Evolutionary conservation across 2,888 invertebrate genomes (phyloP), one percentile per base, ranked within the genome.

Genomic region (Byasa hedistus): DNA sequence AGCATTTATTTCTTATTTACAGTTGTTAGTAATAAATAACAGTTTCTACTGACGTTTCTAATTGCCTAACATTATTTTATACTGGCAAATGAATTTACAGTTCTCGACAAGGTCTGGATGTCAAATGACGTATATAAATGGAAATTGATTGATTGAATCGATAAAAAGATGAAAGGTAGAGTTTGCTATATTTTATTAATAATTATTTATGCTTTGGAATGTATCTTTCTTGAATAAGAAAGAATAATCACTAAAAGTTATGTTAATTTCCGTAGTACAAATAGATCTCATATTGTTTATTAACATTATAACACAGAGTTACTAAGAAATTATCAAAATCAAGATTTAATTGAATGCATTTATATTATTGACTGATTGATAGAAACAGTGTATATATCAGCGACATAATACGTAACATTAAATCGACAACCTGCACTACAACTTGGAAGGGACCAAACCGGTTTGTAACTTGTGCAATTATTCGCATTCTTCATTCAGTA

Each of bases 401-500:
- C 12, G 10, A n/a, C 22, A 10, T 3, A 54, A 54, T 54, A 22
- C 22, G 52, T 23, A 54, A 54, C 52, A 21, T 22, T 54, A 54
- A 52, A 60, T 27, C 32, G 27, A 51, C 22, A 55, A 55, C 24
- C 21, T 54, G 54, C 44, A 64, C n/a, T 22, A 22, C 22, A 22
- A 52, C 39, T 39, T 23, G 7, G 44, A 27, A 66, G 58, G 58
- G 61, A 66, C 32, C 15, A 66, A 58, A 66, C 66, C 44, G 44
- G 62, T 63, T 66, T 66, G 5, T n/a, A 55, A 19, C 19, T 60
- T 63, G 64, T 56, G 55, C 48, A 67, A 67, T 57, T 64, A 65
- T 64, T 55, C 23, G 57, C 64, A 59, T 68, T 69, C 70, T 66
- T 70, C 61, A 62, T 56, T 39, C 57, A 69, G 70, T 69, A 70